Percentiles rank a stretch among this genome's conserved stretches.
These are phyloP conservation scores for Cathartes aura DNA, from an alignment of 2,113 vertebrate genomes.

Conservation along the genomic window DNA sequence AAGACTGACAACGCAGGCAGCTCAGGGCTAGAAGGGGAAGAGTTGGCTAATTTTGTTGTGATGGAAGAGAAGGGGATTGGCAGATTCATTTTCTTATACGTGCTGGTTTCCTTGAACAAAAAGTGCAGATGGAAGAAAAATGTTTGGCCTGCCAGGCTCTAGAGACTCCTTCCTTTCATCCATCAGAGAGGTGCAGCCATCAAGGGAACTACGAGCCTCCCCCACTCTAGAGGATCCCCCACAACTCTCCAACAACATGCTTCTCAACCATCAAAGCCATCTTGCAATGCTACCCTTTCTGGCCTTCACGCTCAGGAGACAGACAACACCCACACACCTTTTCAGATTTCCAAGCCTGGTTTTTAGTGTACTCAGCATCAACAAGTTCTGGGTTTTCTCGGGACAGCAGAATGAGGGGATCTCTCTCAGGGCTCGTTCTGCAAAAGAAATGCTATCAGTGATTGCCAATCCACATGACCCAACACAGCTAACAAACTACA, in stretches of 20 bases:
- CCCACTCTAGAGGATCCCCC: not conserved
- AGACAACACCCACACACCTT: slow-evolving; percentile 77
- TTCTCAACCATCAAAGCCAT: not conserved
- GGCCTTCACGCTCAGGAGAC: not conserved
- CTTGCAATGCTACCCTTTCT: not conserved
- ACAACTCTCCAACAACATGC: not conserved
- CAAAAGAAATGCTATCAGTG: slow-evolving; percentile 31
- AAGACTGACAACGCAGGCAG: not conserved
- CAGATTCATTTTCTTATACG: not conserved
- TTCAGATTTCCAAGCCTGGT: slow-evolving; percentile 99
- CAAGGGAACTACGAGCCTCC: not conserved
- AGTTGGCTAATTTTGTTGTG: not conserved
- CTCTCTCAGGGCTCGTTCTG: slow-evolving; percentile 95
- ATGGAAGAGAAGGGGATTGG: not conserved
- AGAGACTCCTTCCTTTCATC: not conserved
- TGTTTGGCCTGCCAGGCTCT: not conserved
- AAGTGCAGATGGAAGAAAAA: not conserved
- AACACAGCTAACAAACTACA: not conserved
- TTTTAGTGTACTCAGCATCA: slow-evolving; percentile 97
- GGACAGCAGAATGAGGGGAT: slow-evolving; percentile 94
- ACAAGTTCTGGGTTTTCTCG: slow-evolving; percentile 89
- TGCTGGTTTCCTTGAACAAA: not conserved
- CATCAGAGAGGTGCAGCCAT: not conserved
- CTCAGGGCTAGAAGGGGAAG: not conserved
- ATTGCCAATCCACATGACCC: not conserved